Evolutionary conservation across 92 coral and sea anemone species (phyloP), one percentile per base, ranked within the genome.

Genomic region (Epizoanthus rinbou): DNA sequence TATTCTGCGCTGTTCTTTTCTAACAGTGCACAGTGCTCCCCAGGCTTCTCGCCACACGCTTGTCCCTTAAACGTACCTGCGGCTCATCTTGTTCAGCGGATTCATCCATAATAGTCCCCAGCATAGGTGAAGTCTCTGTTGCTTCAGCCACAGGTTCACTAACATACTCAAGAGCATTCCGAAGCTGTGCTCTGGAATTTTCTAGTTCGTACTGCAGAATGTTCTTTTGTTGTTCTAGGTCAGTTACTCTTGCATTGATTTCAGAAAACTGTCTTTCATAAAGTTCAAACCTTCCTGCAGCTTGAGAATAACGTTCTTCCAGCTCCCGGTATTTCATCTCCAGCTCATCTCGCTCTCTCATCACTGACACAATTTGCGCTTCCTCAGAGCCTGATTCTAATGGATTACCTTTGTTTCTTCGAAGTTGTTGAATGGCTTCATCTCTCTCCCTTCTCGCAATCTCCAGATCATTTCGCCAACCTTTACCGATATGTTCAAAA

Each of bases 391-490:
- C 14, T 62, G 70, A 13, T 18, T 41, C 37, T 60, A 63, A 33
- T 14, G 52, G 8, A 50, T 84, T 69, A 18, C 64, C 41, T 24
- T 63, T 78, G 15, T 31, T 73, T 16, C 43, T 72, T 41, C 85
- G 53, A 9, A 91, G 86, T 31, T 76, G 83, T 13, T 54, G 75
- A 58, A 74, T 39, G 18, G 89, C 92, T 16, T 85, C 91, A 41
- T 95, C 98, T 28, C 89, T 85, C 28, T 95, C 96, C 18, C 72
- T 87, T 66, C 97, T 70, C 4, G 90, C 94, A 23, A 75, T 89
- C 75, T 95, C 98, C n/a, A 95, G 76, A 87, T 95, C 98, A 37
- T 69, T 86, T 83, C 98, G 86, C 92, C 97, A 95, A 31, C 98
- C 98, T 33, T 88, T 87, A 21, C 98, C 97, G 64, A 95, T 95